These are phyloP conservation scores for Tetropium fuscum DNA, from an alignment of 2,888 invertebrate genomes.

Conservation along the genomic window DNA sequence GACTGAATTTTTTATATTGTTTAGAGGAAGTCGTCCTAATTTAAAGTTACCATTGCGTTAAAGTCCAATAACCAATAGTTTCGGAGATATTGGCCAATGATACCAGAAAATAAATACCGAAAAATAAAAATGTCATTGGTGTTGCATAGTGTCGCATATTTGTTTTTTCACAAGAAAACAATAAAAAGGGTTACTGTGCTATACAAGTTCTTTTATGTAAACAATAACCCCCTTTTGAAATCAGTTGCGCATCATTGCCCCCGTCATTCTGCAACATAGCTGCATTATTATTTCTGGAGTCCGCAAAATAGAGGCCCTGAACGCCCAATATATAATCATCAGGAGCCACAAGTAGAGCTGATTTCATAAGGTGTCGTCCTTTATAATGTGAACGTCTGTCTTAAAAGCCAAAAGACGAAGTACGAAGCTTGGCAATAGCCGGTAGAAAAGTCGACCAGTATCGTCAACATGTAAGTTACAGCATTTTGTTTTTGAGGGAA, in stretches of 20 bases:
- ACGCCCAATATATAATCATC: conserved; percentile 28
- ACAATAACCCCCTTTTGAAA: too few relatives aligned
- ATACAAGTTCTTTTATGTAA: too few relatives aligned
- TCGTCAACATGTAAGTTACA: background rate
- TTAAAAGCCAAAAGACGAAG: background rate
- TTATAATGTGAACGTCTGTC: conserved; percentile 9
- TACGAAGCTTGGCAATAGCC: background rate
- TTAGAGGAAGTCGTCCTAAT: too few relatives aligned
- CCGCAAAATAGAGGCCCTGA: conserved; percentile 19
- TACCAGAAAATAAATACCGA: too few relatives aligned
- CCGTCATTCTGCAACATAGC: conserved; percentile 6
- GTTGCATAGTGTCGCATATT: too few relatives aligned
- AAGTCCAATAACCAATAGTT: too few relatives aligned
- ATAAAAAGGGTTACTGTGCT: too few relatives aligned
- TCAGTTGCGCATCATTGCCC: background rate
- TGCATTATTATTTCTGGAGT: conserved; percentile 22
- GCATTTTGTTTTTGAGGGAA: background rate
- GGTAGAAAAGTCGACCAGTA: background rate
- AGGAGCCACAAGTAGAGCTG: conserved; percentile 8
- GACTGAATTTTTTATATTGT: too few relatives aligned
- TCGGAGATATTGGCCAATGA: too few relatives aligned
- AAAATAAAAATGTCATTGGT: too few relatives aligned
- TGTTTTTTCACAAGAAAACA: too few relatives aligned
- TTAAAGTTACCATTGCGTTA: too few relatives aligned
- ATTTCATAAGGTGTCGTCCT: conserved; percentile 21